Conservation (phyloP, 2,797 vertebrate species). For the Sylvia borin region DNA sequence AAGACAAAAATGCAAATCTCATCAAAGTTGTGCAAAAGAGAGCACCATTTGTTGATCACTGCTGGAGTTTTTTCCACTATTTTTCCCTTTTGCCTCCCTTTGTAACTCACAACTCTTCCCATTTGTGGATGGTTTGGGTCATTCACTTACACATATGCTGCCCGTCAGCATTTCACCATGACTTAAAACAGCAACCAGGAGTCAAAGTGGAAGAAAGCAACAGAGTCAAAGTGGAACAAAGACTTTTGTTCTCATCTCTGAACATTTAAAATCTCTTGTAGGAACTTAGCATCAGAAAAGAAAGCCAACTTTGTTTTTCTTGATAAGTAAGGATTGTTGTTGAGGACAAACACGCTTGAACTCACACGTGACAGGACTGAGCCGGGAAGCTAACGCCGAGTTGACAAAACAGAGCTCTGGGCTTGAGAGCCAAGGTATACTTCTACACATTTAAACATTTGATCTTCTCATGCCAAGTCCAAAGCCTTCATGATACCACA, state of each 20-base stretch:
- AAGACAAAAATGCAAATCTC: neutral
- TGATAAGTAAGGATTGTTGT: neutral
- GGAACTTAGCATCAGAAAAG: neutral
- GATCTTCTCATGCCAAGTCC: neutral
- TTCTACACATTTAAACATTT: neutral
- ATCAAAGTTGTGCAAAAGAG: neutral
- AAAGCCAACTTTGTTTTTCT: neutral
- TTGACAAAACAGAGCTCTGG: neutral
- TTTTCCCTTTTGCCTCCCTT: neutral
- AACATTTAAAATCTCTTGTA: neutral
- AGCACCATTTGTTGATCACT: neutral
- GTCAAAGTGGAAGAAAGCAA: neutral
- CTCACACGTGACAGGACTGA: neutral
- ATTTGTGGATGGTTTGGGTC: neutral
- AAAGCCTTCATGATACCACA: neutral
- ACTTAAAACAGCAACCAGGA: neutral
- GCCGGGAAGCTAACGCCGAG: neutral
- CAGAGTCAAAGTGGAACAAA: rapidly evolving
- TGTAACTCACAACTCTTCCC: neutral
- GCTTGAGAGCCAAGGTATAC: neutral
- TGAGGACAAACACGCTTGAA: neutral
- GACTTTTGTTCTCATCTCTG: neutral
- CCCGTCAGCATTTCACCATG: neutral
- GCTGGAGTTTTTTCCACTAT: neutral
- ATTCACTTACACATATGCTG: neutral